These are phyloP conservation scores for Anthopleura sola DNA, from an alignment of 64 coral and sea anemone genomes.

Conservation along the genomic window DNA sequence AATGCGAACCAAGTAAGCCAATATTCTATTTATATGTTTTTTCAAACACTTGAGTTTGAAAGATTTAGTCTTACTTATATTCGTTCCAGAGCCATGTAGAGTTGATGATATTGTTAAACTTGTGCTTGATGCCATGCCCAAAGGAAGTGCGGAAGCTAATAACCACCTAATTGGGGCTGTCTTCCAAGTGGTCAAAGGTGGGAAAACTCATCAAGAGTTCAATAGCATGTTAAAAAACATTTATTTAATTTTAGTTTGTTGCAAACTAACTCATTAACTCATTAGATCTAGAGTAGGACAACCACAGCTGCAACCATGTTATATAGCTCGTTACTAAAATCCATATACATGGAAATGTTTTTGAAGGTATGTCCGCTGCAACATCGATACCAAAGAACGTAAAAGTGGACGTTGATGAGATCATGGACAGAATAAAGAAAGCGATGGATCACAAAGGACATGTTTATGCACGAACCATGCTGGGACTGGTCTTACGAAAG, in stretches of 20 bases:
- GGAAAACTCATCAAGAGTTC: too few relatives aligned
- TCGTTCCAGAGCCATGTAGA: not conserved
- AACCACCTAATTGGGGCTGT: not conserved
- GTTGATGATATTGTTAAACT: slow-evolving; percentile 17
- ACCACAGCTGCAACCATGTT: too few relatives aligned
- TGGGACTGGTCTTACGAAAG: not conserved
- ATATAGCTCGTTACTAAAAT: too few relatives aligned
- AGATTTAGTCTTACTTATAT: too few relatives aligned
- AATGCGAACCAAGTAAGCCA: slow-evolving; percentile 1
- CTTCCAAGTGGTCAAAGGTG: slow-evolving; percentile 18
- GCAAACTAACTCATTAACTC: too few relatives aligned
- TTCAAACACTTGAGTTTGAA: not conserved
- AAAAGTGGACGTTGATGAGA: not conserved
- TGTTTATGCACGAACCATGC: slow-evolving; percentile 1
- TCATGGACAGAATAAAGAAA: slow-evolving; percentile 2
- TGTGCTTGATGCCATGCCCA: not conserved
- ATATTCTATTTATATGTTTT: too few relatives aligned
- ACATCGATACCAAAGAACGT: slow-evolving; percentile 32
- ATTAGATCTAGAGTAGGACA: too few relatives aligned
- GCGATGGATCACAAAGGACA: slow-evolving; percentile 6
- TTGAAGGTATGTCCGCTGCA: too few relatives aligned
- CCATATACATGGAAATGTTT: too few relatives aligned
- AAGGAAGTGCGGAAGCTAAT: not conserved
- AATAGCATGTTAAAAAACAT: too few relatives aligned
- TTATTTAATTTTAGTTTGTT: too few relatives aligned